Evolutionary conservation across 2,797 vertebrate genomes (phyloP).

Genomic region (Rhinatrema bivittatum): DNA sequence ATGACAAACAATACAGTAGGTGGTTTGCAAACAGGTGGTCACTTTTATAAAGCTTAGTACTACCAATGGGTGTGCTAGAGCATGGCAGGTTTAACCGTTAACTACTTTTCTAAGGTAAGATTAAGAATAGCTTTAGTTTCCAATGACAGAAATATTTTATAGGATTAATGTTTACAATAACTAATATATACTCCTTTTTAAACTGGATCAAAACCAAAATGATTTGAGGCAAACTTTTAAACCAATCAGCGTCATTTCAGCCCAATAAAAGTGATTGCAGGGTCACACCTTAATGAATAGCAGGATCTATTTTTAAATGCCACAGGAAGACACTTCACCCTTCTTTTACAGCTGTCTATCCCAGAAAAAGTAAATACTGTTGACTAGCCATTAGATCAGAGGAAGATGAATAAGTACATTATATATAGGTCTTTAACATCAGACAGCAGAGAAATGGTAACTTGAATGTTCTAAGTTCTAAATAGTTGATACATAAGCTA

Average conservation of each 20-base stretch:
- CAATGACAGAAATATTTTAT: constrained; percentile 29
- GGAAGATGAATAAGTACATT: constrained; percentile 20
- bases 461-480: constrained; percentile 33
- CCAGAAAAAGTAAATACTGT: constrained; percentile 21
- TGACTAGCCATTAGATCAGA: constrained; percentile 16
- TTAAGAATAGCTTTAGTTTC: constrained; percentile 23
- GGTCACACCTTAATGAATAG: constrained; percentile 76
- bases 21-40: constrained; percentile 39
- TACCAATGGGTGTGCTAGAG: constrained; percentile 32
- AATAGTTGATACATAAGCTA: constrained; percentile 34
- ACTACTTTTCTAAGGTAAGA: constrained; percentile 33
- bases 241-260: constrained; percentile 32
- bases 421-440: too few species aligned
- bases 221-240: constrained; percentile 34
- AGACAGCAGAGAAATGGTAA: too few species aligned
- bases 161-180: constrained; percentile 30
- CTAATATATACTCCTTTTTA: constrained; percentile 28
- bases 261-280: constrained; percentile 47
- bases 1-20: constrained; percentile 33
- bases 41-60: constrained; percentile 53
- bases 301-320: constrained; percentile 84
- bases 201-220: constrained; percentile 28
- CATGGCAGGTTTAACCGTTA: constrained; percentile 31
- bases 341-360: constrained; percentile 49
- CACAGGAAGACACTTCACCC: constrained; percentile 47